Base-by-base conservation (phyloP, 2,797 vertebrate species). In the Nyctalus aviator region DNA sequence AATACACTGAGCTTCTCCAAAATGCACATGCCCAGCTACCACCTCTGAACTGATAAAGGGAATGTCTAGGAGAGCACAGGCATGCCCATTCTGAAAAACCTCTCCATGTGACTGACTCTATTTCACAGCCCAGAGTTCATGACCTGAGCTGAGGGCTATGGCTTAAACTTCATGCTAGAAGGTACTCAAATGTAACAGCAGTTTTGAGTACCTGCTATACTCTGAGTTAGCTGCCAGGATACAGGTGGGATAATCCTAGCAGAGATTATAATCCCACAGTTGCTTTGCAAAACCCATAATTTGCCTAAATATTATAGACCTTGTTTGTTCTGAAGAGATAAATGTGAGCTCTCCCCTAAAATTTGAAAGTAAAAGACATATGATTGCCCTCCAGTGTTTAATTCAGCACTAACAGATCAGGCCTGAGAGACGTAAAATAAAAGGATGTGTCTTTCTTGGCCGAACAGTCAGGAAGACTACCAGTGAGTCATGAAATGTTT, bases 101-200 rank as follows among this genome's bases (percentile, higher is more conserved):
- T 20, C 21, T 66, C n/a, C 8, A 17, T 0, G 5, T n/a, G 10
- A 46, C 0, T 32, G 15, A 35, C 5, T 44, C 25, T 20, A 27
- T 6, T 30, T 41, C 18, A 59, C 10, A 35, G 1, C 62, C 32
- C 37, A 25, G 23, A 64, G 46, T 25, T 41, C 30, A 20, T 44
- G 13, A 57, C 8, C 48, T 8, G 23, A 57, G 12, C 35, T 62
- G 7, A 44, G 41, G 44, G 21, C 27, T 71, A 8, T 5, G 32
- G 32, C 7, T 4, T 21, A 62, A n/a, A 82, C 50, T 35, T 8
- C 46, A 27, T 27, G 30, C 86, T 12, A 0, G 37, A 6, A 90
- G 10, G 37, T 27, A 50, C 55, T 90, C 18, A 21, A 72, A 64
- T 15, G 21, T n/a, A 27, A 48, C 2, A 41, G 15, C 55, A 55